Conservation (phyloP, 2,888 invertebrate genomes). For the Trachelus iudaicus region DNA sequence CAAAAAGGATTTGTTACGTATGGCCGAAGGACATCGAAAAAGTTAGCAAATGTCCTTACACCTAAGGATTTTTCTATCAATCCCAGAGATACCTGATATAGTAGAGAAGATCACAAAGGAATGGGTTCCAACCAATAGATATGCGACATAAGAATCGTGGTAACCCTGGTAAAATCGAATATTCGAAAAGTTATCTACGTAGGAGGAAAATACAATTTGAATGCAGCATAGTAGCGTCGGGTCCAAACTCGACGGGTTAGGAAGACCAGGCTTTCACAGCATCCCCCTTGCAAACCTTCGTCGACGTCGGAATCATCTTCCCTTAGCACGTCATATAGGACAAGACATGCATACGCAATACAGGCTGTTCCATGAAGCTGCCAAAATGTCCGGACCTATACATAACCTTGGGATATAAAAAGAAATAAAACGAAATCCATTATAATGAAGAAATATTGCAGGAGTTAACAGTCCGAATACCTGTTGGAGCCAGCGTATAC, state of each 20-base stretch:
- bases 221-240: slow-evolving; percentile 36
- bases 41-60: background rate
- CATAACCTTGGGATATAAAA: background rate
- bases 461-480: background rate
- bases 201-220: slow-evolving; percentile 44
- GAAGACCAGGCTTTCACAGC: background rate
- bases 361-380: slow-evolving; percentile 1
- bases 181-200: slow-evolving; percentile 25
- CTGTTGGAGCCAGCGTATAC: background rate
- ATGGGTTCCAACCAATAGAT: background rate
- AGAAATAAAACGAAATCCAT: background rate
- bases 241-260: background rate
- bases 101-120: background rate
- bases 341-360: slow-evolving; percentile 50
- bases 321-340: slow-evolving; percentile 20
- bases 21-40: background rate
- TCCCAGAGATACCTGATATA: background rate
- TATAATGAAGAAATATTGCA: background rate
- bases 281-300: background rate
- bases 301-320: slow-evolving; percentile 15
- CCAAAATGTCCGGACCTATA: slow-evolving; percentile 37
- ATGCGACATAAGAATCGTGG: background rate
- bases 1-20: background rate
- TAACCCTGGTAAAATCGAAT: slow-evolving; percentile 23
- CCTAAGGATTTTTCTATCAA: background rate